A percentile compares a stretch with the other conserved stretches of the same genome.
Evolutionary conservation across 2,797 vertebrate species (phyloP).

Genomic region (Catamblyrhynchus diadema): DNA sequence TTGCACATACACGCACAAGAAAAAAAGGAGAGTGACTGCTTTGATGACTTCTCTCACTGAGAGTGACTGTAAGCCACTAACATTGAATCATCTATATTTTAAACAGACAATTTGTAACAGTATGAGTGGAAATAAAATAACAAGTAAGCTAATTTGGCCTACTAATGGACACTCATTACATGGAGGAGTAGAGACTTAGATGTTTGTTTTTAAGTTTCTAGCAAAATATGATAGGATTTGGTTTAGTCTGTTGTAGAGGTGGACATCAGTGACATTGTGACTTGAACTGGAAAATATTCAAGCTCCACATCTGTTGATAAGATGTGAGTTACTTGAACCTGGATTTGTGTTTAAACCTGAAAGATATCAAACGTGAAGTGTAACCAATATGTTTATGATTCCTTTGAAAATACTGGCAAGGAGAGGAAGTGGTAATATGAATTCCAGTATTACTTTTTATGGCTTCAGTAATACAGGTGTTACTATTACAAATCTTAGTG

Average conservation of each 20-base stretch:
- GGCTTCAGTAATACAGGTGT: not conserved
- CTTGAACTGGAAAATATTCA: not conserved
- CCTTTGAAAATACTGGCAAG: not conserved
- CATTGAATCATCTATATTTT: not conserved
- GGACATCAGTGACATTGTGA: not conserved
- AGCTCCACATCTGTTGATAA: not conserved
- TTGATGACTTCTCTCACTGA: not conserved
- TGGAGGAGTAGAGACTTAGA: not conserved
- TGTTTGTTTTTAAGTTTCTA: not conserved
- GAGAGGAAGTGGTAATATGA: not conserved
- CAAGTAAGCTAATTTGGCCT: not conserved
- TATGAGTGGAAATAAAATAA: not conserved
- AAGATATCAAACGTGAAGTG: not conserved
- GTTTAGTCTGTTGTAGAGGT: not conserved
- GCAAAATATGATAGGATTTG: not conserved
- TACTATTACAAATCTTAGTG: not conserved
- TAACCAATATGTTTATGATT: not conserved
- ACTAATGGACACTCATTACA: fast-evolving
- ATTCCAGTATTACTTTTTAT: not conserved
- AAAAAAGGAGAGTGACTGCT: not conserved
- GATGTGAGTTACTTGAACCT: not conserved
- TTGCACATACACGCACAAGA: not conserved
- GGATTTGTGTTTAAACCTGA: not conserved
- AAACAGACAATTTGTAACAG: not conserved
- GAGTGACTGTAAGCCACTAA: not conserved